Evolutionary conservation across 1,140 invertebrate species (phyloP), one percentile per base, ranked within the genome.

Genomic region (Chrysomallon squamiferum): DNA sequence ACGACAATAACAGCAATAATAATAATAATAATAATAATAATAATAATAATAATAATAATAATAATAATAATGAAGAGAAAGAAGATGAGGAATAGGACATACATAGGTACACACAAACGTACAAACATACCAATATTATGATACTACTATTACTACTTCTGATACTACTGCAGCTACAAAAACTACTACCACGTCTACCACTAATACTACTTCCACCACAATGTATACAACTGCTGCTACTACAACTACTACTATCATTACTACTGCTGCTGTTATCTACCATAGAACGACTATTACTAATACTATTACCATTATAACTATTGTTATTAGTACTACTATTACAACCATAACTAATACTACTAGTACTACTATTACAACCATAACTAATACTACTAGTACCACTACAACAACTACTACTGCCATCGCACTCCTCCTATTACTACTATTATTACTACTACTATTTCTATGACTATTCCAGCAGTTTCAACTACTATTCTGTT

Each of bases 131-230:
- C n/a, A n/a, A n/a, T n/a, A n/a, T n/a, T n/a, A n/a, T n/a, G n/a
- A n/a, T 59, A 35, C 35, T 38, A 60, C 38, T 45, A 60, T 25
- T 59, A 63, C 52, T 63, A 63, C 30, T 59, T 13, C 30, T 45
- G 54, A 7, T 45, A 63, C 30, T 63, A 63, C 30, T 59, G 61
- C 52, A 13, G 61, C 52, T 59, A 63, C 52, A 13, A 63, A 7
- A 13, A 63, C 52, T 45, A 63, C 52, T 59, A 61, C 30, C 29
- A 63, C 30, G 7, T 62, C 30, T 59, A 63, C 30, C 29, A 63
- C 30, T 59, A 63, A 7, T 45, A 63, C 30, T 45, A 61, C 30
- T 59, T 62, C 43, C 29, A 61, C 30, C 29, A 63, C 30, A 13
- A 63, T 25, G 7, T 62, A 7, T 59, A 63, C 43, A 7, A 54